Evolutionary conservation across 2,113 vertebrate genomes (phyloP).

Genomic region (Riparia riparia): DNA sequence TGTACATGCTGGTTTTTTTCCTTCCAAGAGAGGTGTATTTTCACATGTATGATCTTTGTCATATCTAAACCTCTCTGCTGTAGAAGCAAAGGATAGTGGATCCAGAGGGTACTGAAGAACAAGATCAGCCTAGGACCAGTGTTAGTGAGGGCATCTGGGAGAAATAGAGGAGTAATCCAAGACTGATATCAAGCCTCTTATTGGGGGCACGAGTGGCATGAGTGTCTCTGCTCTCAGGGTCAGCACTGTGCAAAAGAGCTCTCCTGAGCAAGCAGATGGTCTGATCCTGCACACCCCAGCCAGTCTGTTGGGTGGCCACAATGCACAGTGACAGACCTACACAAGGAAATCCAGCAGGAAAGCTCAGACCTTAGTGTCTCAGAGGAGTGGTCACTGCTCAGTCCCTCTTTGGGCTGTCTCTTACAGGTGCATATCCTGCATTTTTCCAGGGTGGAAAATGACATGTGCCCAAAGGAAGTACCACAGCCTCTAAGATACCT

Average conservation of each 20-base stretch:
- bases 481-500: neutral
- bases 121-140: neutral
- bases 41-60: neutral
- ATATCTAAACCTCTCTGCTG: neutral
- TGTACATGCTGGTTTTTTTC: neutral
- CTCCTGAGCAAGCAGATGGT: neutral
- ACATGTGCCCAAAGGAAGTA: neutral
- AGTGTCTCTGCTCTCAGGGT: neutral
- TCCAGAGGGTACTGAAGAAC: neutral
- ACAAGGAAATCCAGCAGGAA: neutral
- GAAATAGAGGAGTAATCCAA: neutral
- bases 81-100: neutral
- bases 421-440: neutral
- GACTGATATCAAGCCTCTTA: neutral
- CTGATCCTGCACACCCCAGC: neutral
- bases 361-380: neutral
- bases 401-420: neutral
- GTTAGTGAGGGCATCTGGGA: neutral
- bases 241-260: neutral
- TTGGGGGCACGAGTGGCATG: neutral
- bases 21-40: neutral
- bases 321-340: neutral
- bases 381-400: rapidly evolving
- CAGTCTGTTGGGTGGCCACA: neutral
- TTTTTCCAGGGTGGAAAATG: neutral